Base-by-base conservation (phyloP, 2,888 invertebrate genomes). In the Synergus japonicus region DNA sequence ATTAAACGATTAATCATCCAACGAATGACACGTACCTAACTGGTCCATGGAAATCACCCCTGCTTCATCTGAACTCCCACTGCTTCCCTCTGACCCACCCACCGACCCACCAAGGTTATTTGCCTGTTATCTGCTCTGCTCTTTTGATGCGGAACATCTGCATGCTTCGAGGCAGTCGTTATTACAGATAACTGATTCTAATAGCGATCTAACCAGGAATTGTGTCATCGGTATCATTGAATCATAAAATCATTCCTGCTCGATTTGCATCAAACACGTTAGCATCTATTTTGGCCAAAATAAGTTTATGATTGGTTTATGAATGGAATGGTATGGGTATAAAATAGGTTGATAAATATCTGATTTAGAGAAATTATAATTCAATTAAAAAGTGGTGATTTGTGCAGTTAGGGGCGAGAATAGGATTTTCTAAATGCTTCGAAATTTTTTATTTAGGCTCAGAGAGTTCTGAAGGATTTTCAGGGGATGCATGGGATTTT, bases 1-100 rank as follows among this genome's bases (percentile, higher is more conserved):
- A 92, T 91, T 91, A 91, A 91, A 90, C 91, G 90, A 92, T 92
- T 91, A 90, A 91, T 91, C 91, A 91, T 91, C 88, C 87, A 87
- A 87, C 90, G 90, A 90, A 90, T 88, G 90, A 91, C 90, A 88
- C 86, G 87, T 86, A 86, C 86, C 88, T 87, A 89, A 88, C 89
- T 85, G 88, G 88, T 87, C 88, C 87, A 86, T 86, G 85, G 85
- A 83, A 85, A 86, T 85, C 85, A 83, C 85, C 83, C 87, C 85
- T 86, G 84, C 83, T 86, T 64, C 76, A 65, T 43, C 46, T 79
- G 22, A 49, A 85, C 84, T 83, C 83, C 79, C 79, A 82, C 79
- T 78, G 77, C 73, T 81, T 5, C 41, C 79, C 54, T 44, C 7
- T 60, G 13, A 22, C 60, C 64, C 60, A 63, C 43, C 60, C 76